These are phyloP conservation scores for Gallirallus australis DNA, from an alignment of 2,797 vertebrate genomes.

Conservation along the genomic window DNA sequence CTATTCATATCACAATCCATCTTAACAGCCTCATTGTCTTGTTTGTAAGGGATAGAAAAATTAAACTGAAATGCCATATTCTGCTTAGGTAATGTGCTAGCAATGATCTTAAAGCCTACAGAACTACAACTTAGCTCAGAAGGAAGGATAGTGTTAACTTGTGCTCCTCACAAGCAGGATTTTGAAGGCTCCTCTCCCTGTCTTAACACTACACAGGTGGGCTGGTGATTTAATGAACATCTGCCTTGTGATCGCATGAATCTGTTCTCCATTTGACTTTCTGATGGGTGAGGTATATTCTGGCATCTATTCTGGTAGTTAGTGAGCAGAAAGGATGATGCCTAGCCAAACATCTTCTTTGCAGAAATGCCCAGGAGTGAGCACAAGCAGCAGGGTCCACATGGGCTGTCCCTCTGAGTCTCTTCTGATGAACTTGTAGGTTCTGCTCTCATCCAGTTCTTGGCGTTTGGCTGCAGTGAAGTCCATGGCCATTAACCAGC, in stretches of 20 bases:
- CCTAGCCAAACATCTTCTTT: neutral
- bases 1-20: neutral
- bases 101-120: neutral
- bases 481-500: neutral
- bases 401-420: accelerated
- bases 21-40: neutral
- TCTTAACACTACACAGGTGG: neutral
- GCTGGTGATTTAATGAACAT: neutral
- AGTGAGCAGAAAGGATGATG: neutral
- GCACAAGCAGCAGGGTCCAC: neutral
- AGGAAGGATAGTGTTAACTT: neutral
- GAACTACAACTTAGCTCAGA: neutral
- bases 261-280: conserved; percentile 12
- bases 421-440: neutral
- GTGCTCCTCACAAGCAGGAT: neutral
- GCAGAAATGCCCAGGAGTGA: neutral
- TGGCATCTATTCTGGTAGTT: neutral
- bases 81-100: neutral
- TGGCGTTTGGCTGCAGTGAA: neutral
- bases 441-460: neutral
- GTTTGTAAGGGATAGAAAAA: neutral
- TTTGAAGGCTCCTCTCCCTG: neutral
- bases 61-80: neutral
- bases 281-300: neutral
- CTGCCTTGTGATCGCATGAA: neutral